Evolutionary conservation across 2,888 invertebrate genomes (phyloP), one percentile per base, ranked within the genome.

Genomic region (Cheilosia vernalis): DNA sequence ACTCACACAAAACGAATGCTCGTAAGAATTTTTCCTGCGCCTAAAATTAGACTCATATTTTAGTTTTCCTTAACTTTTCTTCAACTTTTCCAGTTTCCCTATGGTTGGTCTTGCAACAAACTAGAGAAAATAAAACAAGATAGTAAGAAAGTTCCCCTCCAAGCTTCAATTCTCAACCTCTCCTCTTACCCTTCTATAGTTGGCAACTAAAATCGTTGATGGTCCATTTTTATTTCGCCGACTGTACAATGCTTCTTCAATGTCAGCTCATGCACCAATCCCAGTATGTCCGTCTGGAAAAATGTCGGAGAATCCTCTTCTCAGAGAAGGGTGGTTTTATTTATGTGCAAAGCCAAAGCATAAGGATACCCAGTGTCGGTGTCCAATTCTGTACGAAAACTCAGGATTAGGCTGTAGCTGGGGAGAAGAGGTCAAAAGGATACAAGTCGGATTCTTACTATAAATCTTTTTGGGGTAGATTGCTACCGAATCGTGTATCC

Each of bases 391-490:
- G 40, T 53, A 21, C 19, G n/a, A 53, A 61, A 33, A 40, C 53
- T 51, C 30, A 44, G 21, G 24, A 53, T n/a, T 30, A 55, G 51
- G 40, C 42, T 19, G 5, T 0, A n/a, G 30, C 30, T 17, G 30
- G 2, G 2, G 17, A 17, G 37, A 4, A 40, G 19, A 42, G 53
- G 5, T 53, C 7, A 13, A 55, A 27, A 19, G 27, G 42, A 13
- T 70, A 42, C 40, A 42, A 42, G 42, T 30, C 30, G 42, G 53
- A 61, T 61, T 53, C 27, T 30, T 37, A 44, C 44, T 72, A 61
- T 72, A 61, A 61, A 24, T 51, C 53, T 53, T n/a, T n/a, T n/a
- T n/a, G n/a, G n/a, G n/a, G 42, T 9, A 61, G n/a, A 63, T 42
- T 61, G 17, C 61, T 19, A 24, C 55, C 53, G 30, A 53, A 44